Base-by-base conservation (phyloP, 2,797 vertebrate genomes). In the Caiman crocodilus region DNA sequence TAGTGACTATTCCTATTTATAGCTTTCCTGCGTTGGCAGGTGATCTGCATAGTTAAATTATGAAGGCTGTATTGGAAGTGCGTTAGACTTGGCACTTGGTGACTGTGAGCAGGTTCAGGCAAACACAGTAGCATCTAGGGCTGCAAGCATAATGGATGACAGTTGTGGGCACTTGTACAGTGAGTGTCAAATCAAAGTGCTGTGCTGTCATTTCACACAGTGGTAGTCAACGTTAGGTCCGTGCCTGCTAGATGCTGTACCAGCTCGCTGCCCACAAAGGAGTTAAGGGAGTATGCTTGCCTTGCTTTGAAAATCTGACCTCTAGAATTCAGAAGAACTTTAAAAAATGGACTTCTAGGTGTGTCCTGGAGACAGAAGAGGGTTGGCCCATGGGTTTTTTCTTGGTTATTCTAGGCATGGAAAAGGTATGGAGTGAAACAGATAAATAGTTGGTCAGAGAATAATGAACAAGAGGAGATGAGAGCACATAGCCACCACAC, bases 1-100 rank as follows among this genome's bases (percentile, higher is more conserved):
- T 94, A 88, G 42, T 94, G 85, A 59, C 42, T 14, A 1, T 69
- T 89, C 28, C 82, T 75, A 21, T 76, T 78, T 84, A 69, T 17
- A 4, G 55, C 82, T 74, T 76, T 91, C 14, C 59, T 20, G 78
- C 87, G 20, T 55, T 88, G 71, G n/a, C 79, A 90, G 35, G 85
- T 15, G 30, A 87, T 25, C 6, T 4, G 15, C 26, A 14, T 56
- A 73, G 73, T 56, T 42, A 61, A 85, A 60, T 67, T 64, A 76
- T 50, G 63, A 85, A 78, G 67, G 7, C 79, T 77, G 4, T 73
- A 60, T 21, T 35, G 57, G 30, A 71, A 55, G 57, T 6, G 6
- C 21, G 16, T 3, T 11, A 58, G 35, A 16, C 67, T 64, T 2
- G 0, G 42, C 73, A 50, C 26, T 57, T 85, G 35, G 59, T 86